Conservation (phyloP, 2,113 vertebrate species). For the Gnathonemus echidnorhynchus region DNA sequence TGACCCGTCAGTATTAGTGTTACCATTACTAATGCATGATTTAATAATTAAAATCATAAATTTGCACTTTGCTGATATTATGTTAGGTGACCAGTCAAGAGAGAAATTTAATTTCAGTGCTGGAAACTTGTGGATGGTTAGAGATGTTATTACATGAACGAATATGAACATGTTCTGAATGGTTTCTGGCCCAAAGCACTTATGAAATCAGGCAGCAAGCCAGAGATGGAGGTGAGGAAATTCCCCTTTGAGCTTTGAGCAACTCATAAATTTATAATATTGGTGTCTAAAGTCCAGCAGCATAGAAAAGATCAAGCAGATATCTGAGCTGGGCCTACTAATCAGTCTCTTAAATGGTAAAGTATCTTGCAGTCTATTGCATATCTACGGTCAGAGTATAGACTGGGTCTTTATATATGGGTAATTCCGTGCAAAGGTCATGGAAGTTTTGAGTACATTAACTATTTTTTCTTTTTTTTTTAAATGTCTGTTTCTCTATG, state of each 20-base stretch:
- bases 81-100: neutral
- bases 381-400: neutral
- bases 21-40: neutral
- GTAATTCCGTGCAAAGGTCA: neutral
- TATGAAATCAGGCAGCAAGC: neutral
- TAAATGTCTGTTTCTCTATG: neutral
- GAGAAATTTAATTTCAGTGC: neutral
- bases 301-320: neutral
- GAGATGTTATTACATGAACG: neutral
- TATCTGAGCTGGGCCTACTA: neutral
- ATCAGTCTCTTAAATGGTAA: neutral
- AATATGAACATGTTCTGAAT: neutral
- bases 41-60: neutral
- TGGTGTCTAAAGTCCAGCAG: neutral
- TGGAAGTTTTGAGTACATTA: neutral
- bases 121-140: neutral
- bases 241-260: neutral
- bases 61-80: neutral
- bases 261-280: neutral
- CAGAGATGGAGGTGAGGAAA: neutral
- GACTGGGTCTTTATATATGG: neutral
- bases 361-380: neutral
- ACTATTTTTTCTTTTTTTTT: neutral
- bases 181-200: neutral
- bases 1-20: neutral